phyloP scores from a whole-genome alignment of 1,140 invertebrate genomes.

The Ectropis grisescens region DNA sequence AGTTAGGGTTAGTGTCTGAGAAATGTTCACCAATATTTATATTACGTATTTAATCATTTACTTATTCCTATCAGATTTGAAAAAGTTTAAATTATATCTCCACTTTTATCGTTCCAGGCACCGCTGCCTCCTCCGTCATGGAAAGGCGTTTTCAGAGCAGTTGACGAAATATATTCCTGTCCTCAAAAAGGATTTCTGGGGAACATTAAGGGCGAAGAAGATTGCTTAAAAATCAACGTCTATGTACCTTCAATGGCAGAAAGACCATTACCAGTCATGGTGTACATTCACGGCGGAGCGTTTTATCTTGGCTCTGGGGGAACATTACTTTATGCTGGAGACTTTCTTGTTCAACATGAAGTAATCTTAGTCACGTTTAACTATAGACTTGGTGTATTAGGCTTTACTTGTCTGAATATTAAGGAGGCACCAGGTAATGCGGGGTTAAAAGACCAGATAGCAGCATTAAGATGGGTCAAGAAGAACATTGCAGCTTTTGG shows the following conservation, averaged over 20 bases:
- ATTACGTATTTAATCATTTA: no score
- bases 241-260: conserved; percentile 37
- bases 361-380: conserved; percentile 79
- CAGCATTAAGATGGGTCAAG: conserved; percentile 72
- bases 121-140: conserved; percentile 46
- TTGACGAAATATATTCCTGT: conserved; percentile 34
- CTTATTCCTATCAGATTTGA: no score
- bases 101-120: conserved; percentile 21
- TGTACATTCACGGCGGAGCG: conserved; percentile 76
- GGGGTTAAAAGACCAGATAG: conserved; percentile 72
- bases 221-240: conserved; percentile 53
- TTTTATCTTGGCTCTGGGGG: conserved; percentile 72
- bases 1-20: no score
- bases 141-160: conserved; percentile 41
- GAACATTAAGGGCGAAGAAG: conserved; percentile 33
- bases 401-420: conserved; percentile 75
- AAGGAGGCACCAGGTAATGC: conserved; percentile 71
- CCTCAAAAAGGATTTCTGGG: conserved; percentile 25
- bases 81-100: neutral
- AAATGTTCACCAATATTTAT: no score
- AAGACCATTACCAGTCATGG: conserved; percentile 70
- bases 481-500: conserved; percentile 71
- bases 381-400: conserved; percentile 75
- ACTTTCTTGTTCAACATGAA: conserved; percentile 76
- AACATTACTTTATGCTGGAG: conserved; percentile 68